phyloP scores from a whole-genome alignment of 2,113 vertebrate species.

The Microtus ochrogaster region DNA sequence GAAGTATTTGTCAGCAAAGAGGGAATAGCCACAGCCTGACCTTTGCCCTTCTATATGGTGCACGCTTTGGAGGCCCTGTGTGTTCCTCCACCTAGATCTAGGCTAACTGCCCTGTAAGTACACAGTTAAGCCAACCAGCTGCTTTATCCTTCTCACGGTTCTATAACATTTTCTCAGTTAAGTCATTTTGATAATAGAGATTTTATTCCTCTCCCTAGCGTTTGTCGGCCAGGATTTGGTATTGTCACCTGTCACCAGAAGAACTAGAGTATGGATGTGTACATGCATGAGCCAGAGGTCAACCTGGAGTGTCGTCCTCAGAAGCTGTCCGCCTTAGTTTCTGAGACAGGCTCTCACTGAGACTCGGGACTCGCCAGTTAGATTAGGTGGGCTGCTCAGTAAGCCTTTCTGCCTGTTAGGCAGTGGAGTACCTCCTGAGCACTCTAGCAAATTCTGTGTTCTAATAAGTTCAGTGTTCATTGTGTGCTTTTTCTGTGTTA shows the following conservation, averaged over 20 bases:
- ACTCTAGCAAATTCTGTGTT: background rate
- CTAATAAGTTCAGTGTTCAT: background rate
- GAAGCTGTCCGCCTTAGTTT: background rate
- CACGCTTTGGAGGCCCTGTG: fast-evolving
- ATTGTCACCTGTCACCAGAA: background rate
- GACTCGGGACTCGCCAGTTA: background rate
- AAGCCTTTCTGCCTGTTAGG: background rate
- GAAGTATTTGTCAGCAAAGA: background rate
- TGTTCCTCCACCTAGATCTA: background rate
- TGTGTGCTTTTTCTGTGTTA: background rate
- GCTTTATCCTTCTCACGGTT: background rate
- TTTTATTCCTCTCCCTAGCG: background rate
- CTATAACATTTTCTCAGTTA: background rate
- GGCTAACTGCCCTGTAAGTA: background rate
- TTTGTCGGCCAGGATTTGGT: background rate
- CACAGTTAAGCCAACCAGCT: background rate
- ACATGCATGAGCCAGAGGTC: background rate
- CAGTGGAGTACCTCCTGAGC: no score
- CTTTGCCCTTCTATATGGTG: background rate
- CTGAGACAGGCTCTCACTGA: background rate
- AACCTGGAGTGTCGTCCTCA: background rate
- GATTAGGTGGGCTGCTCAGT: background rate
- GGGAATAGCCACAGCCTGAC: background rate
- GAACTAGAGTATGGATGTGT: background rate
- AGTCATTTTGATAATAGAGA: background rate